Conservation (phyloP, 2,888 invertebrate genomes). For the Pogonocherus hispidulus region DNA sequence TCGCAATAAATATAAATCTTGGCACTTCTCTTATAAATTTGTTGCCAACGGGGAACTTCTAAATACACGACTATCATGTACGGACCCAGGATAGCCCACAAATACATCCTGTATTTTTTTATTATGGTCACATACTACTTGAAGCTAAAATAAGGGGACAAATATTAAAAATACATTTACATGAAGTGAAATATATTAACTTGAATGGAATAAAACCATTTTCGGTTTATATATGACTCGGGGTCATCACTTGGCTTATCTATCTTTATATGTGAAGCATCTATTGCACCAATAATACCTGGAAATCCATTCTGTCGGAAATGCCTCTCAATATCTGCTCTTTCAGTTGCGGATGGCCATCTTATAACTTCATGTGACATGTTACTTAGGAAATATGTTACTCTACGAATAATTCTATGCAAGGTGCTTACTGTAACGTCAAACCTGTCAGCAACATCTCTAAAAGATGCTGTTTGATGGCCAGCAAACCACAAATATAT, state of each 20-base stretch:
- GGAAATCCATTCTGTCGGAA: constrained; percentile 37
- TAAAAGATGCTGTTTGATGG: constrained; percentile 35
- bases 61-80: constrained; percentile 19
- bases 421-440: constrained; percentile 32
- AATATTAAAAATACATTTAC: neutral
- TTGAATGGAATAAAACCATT: constrained; percentile 36
- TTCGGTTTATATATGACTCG: constrained; percentile 18
- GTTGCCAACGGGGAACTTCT: constrained; percentile 7
- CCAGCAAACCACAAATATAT: constrained; percentile 30
- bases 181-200: too few species aligned
- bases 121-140: constrained; percentile 1
- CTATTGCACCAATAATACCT: constrained; percentile 40
- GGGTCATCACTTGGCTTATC: constrained; percentile 37
- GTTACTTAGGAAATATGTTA: constrained; percentile 32
- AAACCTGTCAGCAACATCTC: constrained; percentile 38
- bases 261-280: constrained; percentile 36
- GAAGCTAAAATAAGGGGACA: neutral
- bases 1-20: constrained; percentile 4
- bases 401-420: neutral
- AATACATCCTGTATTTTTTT: constrained; percentile 13
- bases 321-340: constrained; percentile 29
- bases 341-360: constrained; percentile 32
- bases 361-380: constrained; percentile 22
- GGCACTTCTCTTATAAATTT: constrained; percentile 9
- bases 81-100: constrained; percentile 22